A percentile compares a stretch with the other conserved stretches of the same genome.
These are phyloP conservation scores for Anser cygnoides DNA, from an alignment of 2,113 vertebrate species.

Conservation along the genomic window DNA sequence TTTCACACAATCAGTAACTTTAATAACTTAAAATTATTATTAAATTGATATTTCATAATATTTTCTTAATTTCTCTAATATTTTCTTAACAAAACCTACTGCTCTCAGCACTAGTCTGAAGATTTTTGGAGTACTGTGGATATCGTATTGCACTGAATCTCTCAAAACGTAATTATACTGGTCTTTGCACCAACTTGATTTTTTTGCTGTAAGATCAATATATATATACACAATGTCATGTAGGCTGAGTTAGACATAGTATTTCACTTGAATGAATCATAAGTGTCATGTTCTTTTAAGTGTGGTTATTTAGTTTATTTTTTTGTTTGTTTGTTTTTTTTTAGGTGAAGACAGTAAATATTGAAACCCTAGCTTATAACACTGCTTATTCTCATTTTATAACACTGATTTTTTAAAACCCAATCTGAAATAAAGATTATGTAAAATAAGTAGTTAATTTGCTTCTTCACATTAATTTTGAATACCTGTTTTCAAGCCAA, in stretches of 20 bases:
- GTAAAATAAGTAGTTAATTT: slow-evolving; percentile 54
- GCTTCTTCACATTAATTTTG: slow-evolving; percentile 29
- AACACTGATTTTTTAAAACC: background rate
- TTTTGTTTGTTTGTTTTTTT: background rate
- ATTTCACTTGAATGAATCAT: background rate
- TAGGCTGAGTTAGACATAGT: background rate
- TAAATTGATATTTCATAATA: background rate
- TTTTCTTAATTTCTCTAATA: background rate
- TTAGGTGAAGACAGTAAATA: background rate
- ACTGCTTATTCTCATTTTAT: background rate
- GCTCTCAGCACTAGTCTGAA: background rate
- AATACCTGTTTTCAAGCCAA: slow-evolving; percentile 44
- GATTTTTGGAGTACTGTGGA: background rate
- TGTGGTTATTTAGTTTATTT: background rate
- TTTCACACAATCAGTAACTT: background rate
- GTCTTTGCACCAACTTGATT: background rate
- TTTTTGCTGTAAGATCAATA: background rate
- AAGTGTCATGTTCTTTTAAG: background rate
- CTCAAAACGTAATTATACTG: background rate
- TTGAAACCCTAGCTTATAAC: background rate
- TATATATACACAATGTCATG: background rate
- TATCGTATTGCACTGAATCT: background rate
- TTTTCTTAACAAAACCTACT: background rate
- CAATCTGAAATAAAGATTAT: slow-evolving; percentile 11
- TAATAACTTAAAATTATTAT: background rate